Conservation (phyloP, 2,888 invertebrate genomes). For the Diaprepes abbreviatus region DNA sequence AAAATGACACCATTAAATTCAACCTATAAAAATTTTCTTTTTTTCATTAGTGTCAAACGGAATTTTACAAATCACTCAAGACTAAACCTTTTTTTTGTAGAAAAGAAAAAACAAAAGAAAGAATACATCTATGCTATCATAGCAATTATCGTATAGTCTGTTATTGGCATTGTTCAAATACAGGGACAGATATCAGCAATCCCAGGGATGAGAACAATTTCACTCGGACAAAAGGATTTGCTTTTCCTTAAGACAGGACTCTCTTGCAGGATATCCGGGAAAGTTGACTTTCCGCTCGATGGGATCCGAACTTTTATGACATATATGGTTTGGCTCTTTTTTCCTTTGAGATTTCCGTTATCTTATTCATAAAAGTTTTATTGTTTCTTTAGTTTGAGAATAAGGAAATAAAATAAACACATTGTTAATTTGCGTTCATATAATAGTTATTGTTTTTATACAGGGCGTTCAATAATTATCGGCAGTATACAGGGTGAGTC, state of each 20-base stretch:
- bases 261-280: constrained; percentile 45
- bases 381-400: background rate
- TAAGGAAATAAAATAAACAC: too few relatives aligned
- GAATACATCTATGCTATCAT: constrained; percentile 21
- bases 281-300: constrained; percentile 47
- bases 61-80: too few relatives aligned
- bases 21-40: too few relatives aligned
- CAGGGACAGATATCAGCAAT: constrained; percentile 41
- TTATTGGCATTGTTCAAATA: constrained; percentile 45
- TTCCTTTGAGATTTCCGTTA: constrained; percentile 7
- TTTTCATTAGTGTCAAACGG: too few relatives aligned
- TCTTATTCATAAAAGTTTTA: constrained; percentile 11
- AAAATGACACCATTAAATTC: too few relatives aligned
- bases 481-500: too few relatives aligned
- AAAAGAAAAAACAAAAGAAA: constrained; percentile 4
- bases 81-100: background rate
- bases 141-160: constrained; percentile 38
- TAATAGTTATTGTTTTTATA: too few relatives aligned
- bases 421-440: too few relatives aligned
- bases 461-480: too few relatives aligned
- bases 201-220: constrained; percentile 49
- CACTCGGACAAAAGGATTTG: constrained; percentile 46
- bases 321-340: constrained; percentile 18
- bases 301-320: constrained; percentile 33
- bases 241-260: constrained; percentile 39